Evolutionary conservation across 2,797 vertebrate species (phyloP), one percentile per base, ranked within the genome.

Genomic region (Nyctalus aviator): DNA sequence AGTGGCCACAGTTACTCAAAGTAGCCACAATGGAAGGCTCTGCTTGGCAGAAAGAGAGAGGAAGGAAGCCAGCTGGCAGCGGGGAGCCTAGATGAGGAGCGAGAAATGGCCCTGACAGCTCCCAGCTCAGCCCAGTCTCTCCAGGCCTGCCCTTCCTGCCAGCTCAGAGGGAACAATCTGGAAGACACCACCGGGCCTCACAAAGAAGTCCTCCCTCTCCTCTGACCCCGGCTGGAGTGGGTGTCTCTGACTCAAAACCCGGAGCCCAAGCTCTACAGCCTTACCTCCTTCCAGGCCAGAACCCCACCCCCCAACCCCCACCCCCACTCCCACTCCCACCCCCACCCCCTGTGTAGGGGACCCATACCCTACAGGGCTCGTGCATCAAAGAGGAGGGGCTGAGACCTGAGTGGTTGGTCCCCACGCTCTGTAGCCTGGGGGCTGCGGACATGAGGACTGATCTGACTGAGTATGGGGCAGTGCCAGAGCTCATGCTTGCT

Each of bases 311-410:
- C 12, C 53, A 41, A 41, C 1, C 1, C 50, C 50, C 7, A 7
- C 18, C 2, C 44, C 44, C 44, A 11, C 0, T 5, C 18, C 50
- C 18, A 7, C 0, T 5, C 18, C 50, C 18, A 7, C 18, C 6
- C 44, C 44, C 44, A 11, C 2, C 20, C 30, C 15, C 12, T 21
- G 20, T 23, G 53, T 55, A 8, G 53, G 20, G 20, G 53, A 55
- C 1, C 2, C 6, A 27, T 6, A 2, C 1, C 68, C 10, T 23
- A 8, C 32, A n/a, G 48, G 14, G 18, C 6, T 17, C 5, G 0
- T 17, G 4, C 9, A 0, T 93, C 27, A 59, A 20, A 55, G 53
- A 55, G 53, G 53, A 55, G 53, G 53, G 53, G 20, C 18, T 55
- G 53, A 55, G 53, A 55, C 50, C 18, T 2, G 18, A 53, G 20